Percentiles rank a stretch among this genome's conserved stretches.
These are phyloP conservation scores for Leucoptera coffeella DNA, from an alignment of 2,888 invertebrate species.

Conservation along the genomic window DNA sequence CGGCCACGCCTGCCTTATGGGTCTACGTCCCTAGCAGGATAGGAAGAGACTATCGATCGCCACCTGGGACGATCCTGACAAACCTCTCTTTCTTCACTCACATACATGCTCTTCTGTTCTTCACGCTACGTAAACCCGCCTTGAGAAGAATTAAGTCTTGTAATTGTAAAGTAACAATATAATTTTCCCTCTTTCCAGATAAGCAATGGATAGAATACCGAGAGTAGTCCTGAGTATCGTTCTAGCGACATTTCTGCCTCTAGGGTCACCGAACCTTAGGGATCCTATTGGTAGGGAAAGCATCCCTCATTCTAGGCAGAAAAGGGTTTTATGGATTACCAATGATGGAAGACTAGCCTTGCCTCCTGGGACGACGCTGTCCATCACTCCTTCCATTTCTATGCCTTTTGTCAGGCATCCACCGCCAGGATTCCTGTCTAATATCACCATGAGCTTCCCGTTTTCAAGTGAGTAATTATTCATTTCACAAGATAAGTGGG, in stretches of 20 bases:
- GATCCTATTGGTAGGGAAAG: constrained; percentile 28
- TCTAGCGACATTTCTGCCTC: constrained; percentile 32
- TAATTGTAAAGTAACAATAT: too few species aligned
- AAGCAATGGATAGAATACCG: constrained; percentile 37
- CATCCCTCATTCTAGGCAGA: constrained; percentile 66
- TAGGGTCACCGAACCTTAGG: constrained; percentile 21
- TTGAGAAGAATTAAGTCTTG: too few species aligned
- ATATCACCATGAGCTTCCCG: constrained; percentile 76
- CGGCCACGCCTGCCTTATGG: too few species aligned
- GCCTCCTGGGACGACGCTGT: constrained; percentile 76
- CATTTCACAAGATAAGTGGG: too few species aligned
- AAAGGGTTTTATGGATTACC: constrained; percentile 79
- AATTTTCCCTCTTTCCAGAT: constrained; percentile 11
- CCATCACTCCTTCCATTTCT: constrained; percentile 73
- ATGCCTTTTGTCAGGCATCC: constrained; percentile 81
- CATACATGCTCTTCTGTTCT: too few species aligned
- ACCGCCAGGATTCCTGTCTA: constrained; percentile 78
- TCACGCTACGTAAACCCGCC: too few species aligned
- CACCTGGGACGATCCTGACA: too few species aligned
- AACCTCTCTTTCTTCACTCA: too few species aligned
- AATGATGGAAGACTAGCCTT: constrained; percentile 77
- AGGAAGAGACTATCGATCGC: too few species aligned
- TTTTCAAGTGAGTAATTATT: constrained; percentile 70
- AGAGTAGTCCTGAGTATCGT: constrained; percentile 39
- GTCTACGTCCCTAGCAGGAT: too few species aligned